phyloP scores from a whole-genome alignment of 2,797 vertebrate genomes.

The Sebastes paucispinis region DNA sequence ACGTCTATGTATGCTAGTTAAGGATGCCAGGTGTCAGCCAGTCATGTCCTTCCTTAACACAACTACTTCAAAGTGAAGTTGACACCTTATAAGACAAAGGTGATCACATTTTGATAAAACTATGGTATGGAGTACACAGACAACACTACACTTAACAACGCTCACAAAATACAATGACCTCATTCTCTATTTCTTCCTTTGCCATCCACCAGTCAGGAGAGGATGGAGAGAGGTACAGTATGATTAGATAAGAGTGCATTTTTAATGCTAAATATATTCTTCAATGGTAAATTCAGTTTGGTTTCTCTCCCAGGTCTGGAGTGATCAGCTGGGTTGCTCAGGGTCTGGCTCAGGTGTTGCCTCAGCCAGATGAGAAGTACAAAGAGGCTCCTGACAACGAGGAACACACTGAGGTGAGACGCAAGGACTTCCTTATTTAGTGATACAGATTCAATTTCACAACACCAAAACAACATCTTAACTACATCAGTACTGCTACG shows the following conservation, averaged over 20 bases:
- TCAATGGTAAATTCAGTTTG: neutral
- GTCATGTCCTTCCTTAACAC: neutral
- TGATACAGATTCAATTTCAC: neutral
- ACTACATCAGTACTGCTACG: too few relatives aligned
- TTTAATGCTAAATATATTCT: neutral
- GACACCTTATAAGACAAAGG: neutral
- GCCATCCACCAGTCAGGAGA: slow-evolving; percentile 39
- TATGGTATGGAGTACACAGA: neutral
- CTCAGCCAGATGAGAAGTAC: slow-evolving; percentile 86
- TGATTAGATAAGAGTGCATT: neutral
- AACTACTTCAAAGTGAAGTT: neutral
- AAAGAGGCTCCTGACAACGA: slow-evolving; percentile 43
- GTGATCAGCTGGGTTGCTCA: slow-evolving; percentile 89
- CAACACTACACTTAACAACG: neutral
- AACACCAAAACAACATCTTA: neutral
- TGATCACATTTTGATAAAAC: neutral
- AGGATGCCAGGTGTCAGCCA: neutral
- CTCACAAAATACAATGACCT: neutral
- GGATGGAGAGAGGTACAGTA: slow-evolving; percentile 68
- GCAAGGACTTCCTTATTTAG: neutral
- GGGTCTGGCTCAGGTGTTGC: slow-evolving; percentile 88
- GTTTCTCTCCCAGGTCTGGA: slow-evolving; percentile 71
- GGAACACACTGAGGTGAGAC: slow-evolving; percentile 78
- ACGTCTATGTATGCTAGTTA: neutral
- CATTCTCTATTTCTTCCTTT: neutral